Evolutionary conservation across 2,888 invertebrate genomes (phyloP).

Genomic region (Nemoura dubitans): DNA sequence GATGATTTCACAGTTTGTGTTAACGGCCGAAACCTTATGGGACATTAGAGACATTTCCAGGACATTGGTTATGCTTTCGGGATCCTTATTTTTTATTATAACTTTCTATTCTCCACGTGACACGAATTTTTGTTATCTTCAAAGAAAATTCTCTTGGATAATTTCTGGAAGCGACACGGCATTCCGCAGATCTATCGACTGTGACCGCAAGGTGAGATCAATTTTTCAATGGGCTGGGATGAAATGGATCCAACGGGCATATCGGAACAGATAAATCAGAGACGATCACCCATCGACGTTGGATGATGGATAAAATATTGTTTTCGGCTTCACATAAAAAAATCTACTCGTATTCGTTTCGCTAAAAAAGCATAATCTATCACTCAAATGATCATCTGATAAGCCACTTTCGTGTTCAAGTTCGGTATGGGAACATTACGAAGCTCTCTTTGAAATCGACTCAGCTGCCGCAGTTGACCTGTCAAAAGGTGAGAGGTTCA

Average conservation of each 20-base stretch:
- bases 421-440: neutral
- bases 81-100: conserved; percentile 34
- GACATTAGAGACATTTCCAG: conserved; percentile 40
- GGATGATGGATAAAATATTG: neutral
- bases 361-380: conserved; percentile 12
- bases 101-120: conserved; percentile 29
- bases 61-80: conserved; percentile 33
- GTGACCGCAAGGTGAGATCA: neutral
- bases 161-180: neutral
- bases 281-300: neutral
- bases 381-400: conserved; percentile 12
- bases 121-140: conserved; percentile 27
- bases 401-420: neutral
- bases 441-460: neutral
- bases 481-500: conserved; percentile 4
- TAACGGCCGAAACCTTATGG: conserved; percentile 39
- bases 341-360: conserved; percentile 4
- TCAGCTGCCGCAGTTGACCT: neutral
- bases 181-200: neutral
- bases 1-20: conserved; percentile 39
- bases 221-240: conserved; percentile 12
- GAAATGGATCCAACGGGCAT: conserved; percentile 12
- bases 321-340: neutral
- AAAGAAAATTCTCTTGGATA: neutral
- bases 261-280: neutral